phyloP scores from a whole-genome alignment of 2,888 invertebrate species.

The Pachydiplax longipennis region DNA sequence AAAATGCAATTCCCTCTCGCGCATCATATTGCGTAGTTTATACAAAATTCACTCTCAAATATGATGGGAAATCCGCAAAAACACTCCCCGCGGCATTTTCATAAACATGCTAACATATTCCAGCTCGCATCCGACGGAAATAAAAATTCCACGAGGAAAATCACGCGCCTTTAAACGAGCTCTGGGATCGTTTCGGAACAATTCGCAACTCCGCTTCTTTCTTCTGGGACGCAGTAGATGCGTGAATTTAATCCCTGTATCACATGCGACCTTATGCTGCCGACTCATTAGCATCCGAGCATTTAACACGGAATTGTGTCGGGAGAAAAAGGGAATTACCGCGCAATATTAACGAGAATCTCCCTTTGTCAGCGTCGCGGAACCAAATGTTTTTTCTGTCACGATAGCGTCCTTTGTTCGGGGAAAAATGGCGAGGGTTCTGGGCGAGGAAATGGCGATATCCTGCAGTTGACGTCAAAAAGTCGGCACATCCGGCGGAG shows the following conservation, averaged over 20 bases:
- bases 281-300: neutral
- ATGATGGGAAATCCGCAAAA: too few relatives aligned
- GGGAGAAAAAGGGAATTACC: neutral
- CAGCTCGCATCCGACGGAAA: too few relatives aligned
- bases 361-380: neutral
- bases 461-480: neutral
- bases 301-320: neutral
- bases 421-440: neutral
- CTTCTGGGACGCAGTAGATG: too few relatives aligned
- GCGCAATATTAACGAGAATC: neutral
- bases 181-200: too few relatives aligned
- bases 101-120: too few relatives aligned
- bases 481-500: neutral
- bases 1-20: too few relatives aligned
- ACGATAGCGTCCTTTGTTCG: neutral
- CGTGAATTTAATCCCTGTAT: neutral
- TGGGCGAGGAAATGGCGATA: neutral
- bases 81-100: too few relatives aligned
- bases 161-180: too few relatives aligned
- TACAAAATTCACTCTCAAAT: too few relatives aligned
- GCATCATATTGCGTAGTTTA: too few relatives aligned
- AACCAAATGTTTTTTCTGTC: neutral
- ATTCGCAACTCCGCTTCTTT: too few relatives aligned
- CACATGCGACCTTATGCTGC: neutral
- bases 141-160: too few relatives aligned